These are phyloP conservation scores for Crenichthys baileyi DNA, from an alignment of 2,797 vertebrate genomes.

Conservation along the genomic window DNA sequence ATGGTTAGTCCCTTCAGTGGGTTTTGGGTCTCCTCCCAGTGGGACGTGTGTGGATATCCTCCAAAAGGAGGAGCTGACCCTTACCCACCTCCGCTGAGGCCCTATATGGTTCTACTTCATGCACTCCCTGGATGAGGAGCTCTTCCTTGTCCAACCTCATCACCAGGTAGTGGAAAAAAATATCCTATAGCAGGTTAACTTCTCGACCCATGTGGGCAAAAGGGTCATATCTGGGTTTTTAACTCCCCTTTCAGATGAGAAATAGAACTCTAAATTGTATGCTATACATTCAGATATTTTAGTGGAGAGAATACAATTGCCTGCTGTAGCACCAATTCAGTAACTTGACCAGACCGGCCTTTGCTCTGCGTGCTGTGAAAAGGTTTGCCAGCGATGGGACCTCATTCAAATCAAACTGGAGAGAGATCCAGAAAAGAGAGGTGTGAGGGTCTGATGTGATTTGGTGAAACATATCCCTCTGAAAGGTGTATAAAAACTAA, in stretches of 20 bases:
- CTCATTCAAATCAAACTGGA: slow-evolving; percentile 51
- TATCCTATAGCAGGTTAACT: slow-evolving; percentile 1
- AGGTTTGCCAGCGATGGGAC: slow-evolving; percentile 45
- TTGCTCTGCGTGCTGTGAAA: slow-evolving; percentile 49
- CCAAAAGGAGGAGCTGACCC: too few species aligned
- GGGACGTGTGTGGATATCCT: too few species aligned
- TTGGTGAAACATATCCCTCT: slow-evolving; percentile 35
- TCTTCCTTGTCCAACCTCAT: neutral
- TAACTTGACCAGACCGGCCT: slow-evolving; percentile 64
- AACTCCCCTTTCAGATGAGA: slow-evolving; percentile 25
- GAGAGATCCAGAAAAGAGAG: slow-evolving; percentile 8
- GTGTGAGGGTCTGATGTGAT: slow-evolving; percentile 16
- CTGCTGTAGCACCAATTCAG: slow-evolving; percentile 61
- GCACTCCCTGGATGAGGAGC: neutral
- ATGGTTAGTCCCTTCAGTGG: neutral
- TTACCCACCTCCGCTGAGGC: too few species aligned
- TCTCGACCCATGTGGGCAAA: slow-evolving; percentile 1
- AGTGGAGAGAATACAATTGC: slow-evolving; percentile 65
- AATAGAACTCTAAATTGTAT: slow-evolving; percentile 34
- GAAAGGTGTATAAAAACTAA: slow-evolving; percentile 17
- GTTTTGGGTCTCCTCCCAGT: neutral
- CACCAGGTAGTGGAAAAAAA: neutral
- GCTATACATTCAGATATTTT: slow-evolving; percentile 63
- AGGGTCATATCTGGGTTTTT: slow-evolving; percentile 24
- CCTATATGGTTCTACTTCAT: too few species aligned